Conservation (phyloP, 2,888 invertebrate species). For the Cheilosia impressa region DNA sequence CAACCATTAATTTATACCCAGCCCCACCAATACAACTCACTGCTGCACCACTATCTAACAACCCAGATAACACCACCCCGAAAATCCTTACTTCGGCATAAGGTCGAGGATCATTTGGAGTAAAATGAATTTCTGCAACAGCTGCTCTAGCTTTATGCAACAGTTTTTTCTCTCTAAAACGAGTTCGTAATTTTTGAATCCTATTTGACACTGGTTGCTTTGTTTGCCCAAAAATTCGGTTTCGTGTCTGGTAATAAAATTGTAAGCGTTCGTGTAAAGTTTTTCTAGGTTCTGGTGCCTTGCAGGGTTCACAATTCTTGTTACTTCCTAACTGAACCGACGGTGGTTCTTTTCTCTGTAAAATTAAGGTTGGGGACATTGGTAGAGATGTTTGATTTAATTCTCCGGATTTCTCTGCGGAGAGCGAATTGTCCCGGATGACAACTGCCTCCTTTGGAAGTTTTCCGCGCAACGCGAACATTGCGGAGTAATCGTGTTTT, state of each 20-base stretch:
- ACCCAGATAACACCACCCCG: too few relatives aligned
- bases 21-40: too few relatives aligned
- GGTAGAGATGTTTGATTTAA: background rate
- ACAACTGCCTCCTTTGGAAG: background rate
- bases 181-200: background rate
- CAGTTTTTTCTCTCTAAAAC: too few relatives aligned
- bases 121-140: too few relatives aligned
- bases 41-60: too few relatives aligned
- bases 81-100: too few relatives aligned
- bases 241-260: background rate
- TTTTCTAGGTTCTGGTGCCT: background rate
- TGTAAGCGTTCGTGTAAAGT: background rate
- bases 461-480: conserved; percentile 5
- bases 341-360: background rate
- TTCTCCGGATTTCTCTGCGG: background rate
- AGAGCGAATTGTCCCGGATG: background rate
- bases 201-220: background rate
- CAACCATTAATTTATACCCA: too few relatives aligned
- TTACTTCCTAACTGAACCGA: background rate
- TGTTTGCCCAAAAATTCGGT: background rate
- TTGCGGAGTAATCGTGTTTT: background rate
- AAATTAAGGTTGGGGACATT: background rate
- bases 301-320: background rate
- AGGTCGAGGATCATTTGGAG: too few relatives aligned
- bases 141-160: too few relatives aligned